Percentiles rank a stretch among this genome's conserved stretches.
Evolutionary conservation across 2,888 invertebrate species (phyloP).

Genomic region (Ophion slaviceki): DNA sequence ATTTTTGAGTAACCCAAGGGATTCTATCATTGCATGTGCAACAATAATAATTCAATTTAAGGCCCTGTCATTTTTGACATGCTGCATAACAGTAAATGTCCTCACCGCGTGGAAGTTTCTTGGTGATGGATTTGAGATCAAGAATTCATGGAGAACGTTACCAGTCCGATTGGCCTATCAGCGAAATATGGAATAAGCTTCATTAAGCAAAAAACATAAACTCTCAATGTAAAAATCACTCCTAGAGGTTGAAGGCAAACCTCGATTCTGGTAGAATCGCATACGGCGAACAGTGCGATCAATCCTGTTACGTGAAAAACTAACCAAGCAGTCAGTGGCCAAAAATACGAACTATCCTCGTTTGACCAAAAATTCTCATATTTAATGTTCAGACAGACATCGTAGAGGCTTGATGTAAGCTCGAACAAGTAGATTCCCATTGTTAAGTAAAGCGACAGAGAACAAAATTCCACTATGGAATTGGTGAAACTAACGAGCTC

Average conservation of each 20-base stretch:
- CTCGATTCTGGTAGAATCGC: conserved; percentile 51
- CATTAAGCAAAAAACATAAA: not conserved
- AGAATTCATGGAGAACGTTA: conserved; percentile 30
- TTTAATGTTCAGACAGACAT: conserved; percentile 22
- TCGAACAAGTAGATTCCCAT: conserved; percentile 44
- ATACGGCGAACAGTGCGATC: conserved; percentile 38
- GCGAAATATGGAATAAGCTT: not conserved
- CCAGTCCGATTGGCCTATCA: conserved; percentile 48
- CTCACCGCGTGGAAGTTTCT: conserved; percentile 19
- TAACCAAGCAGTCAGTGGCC: conserved; percentile 31
- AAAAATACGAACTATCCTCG: not conserved
- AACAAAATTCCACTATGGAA: conserved; percentile 32
- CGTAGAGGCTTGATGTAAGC: conserved; percentile 28
- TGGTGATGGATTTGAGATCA: conserved; percentile 1
- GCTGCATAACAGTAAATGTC: no score
- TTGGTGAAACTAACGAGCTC: conserved; percentile 33
- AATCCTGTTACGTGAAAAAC: conserved; percentile 31
- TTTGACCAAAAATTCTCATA: conserved; percentile 19
- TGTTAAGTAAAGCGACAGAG: conserved; percentile 46
- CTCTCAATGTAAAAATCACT: no score
- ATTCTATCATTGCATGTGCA: conserved; percentile 39
- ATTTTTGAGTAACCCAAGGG: conserved; percentile 44
- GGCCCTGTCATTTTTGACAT: no score
- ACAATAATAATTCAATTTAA: not conserved
- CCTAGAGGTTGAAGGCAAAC: not conserved